Evolutionary conservation across 2,888 invertebrate genomes (phyloP).

Genomic region (Thymelicus acteon): DNA sequence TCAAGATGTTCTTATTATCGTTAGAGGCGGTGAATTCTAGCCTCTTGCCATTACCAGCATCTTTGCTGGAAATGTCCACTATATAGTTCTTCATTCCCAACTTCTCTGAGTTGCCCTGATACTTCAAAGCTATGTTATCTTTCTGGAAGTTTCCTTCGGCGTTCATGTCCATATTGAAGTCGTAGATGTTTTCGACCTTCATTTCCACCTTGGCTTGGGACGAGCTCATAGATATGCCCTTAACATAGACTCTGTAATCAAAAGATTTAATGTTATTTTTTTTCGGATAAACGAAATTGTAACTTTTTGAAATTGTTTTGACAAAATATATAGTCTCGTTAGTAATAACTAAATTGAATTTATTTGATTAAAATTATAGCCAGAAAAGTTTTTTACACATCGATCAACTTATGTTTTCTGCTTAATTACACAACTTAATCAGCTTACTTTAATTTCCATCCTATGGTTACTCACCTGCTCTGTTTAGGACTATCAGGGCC

Average conservation of each 20-base stretch:
- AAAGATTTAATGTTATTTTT: not conserved
- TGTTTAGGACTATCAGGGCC: conserved; percentile 73
- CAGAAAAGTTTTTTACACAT: too few species aligned
- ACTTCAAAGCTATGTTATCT: conserved; percentile 87
- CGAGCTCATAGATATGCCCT: conserved; percentile 75
- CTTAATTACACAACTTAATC: too few species aligned
- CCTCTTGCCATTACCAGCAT: conserved; percentile 84
- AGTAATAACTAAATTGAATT: too few species aligned
- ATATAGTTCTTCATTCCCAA: conserved; percentile 87
- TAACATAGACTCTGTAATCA: conserved; percentile 63
- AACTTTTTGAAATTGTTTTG: too few species aligned
- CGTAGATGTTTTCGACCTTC: conserved; percentile 79
- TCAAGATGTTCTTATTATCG: conserved; percentile 87
- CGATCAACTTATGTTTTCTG: too few species aligned
- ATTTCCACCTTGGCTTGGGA: conserved; percentile 85
- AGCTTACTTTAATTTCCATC: not conserved
- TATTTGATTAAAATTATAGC: too few species aligned
- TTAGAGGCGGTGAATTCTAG: conserved; percentile 87
- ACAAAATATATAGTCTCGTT: too few species aligned
- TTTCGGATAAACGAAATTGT: too few species aligned
- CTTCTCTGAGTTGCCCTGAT: conserved; percentile 86
- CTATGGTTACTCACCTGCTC: conserved; percentile 61
- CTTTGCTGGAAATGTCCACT: conserved; percentile 86
- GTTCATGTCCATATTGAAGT: conserved; percentile 81
- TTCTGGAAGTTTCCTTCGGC: conserved; percentile 84